These are phyloP conservation scores for Mesopsocus fuscifrons DNA, from an alignment of 2,888 invertebrate genomes.

Conservation along the genomic window DNA sequence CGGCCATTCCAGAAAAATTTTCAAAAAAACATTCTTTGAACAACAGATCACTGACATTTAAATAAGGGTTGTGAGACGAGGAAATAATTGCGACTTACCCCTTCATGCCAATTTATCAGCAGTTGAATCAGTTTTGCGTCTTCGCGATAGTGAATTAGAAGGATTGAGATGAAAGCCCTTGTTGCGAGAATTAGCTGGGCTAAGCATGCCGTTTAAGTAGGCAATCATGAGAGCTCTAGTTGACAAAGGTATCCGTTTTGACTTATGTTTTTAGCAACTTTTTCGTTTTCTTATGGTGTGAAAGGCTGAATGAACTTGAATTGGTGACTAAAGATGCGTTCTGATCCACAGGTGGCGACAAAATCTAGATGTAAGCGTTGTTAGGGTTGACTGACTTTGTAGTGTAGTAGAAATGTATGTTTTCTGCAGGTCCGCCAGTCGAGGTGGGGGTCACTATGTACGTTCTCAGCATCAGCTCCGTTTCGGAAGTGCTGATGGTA, in stretches of 20 bases:
- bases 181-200: constrained; percentile 2
- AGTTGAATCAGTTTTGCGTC: too few species aligned
- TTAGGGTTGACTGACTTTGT: not conserved
- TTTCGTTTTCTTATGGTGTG: too few species aligned
- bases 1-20: too few species aligned
- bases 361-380: not conserved
- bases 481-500: constrained; percentile 98
- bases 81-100: too few species aligned
- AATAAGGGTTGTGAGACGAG: too few species aligned
- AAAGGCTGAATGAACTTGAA: not conserved
- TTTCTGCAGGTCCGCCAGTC: constrained; percentile 83
- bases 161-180: not conserved
- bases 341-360: not conserved
- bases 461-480: constrained; percentile 94
- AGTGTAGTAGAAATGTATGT: constrained; percentile 9
- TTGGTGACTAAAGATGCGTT: not conserved
- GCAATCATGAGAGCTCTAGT: not conserved
- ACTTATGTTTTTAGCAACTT: too few species aligned
- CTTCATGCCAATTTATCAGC: too few species aligned
- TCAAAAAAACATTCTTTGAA: too few species aligned
- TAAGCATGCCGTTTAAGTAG: not conserved
- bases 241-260: too few species aligned
- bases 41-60: too few species aligned
- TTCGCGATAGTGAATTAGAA: not conserved
- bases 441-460: constrained; percentile 96